These are phyloP conservation scores for Calephelis perditalis DNA, from an alignment of 2,888 invertebrate species.

Conservation along the genomic window DNA sequence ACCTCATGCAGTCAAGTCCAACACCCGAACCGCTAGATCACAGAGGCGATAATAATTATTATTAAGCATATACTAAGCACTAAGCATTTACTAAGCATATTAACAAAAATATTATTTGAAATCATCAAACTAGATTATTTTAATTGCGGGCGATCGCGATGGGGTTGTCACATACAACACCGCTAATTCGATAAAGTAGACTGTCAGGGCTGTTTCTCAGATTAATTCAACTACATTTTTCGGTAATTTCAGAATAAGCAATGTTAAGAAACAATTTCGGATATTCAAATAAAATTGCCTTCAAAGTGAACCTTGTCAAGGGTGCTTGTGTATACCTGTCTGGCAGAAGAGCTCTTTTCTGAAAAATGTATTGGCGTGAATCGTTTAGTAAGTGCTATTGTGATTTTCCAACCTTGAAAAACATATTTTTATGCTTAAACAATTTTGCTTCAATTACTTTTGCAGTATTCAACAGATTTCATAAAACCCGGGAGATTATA, in stretches of 20 bases:
- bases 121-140: not conserved
- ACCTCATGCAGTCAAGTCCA: too few relatives aligned
- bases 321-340: not conserved
- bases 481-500: too few relatives aligned
- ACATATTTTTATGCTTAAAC: not conserved
- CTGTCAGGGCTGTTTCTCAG: too few relatives aligned
- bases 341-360: not conserved
- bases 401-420: not conserved
- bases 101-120: not conserved
- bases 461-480: too few relatives aligned
- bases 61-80: too few relatives aligned
- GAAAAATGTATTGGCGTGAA: slow-evolving; percentile 1
- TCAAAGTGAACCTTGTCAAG: not conserved
- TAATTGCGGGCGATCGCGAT: not conserved
- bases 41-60: too few relatives aligned
- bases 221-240: too few relatives aligned
- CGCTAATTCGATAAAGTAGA: too few relatives aligned
- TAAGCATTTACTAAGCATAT: too few relatives aligned
- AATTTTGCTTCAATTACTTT: too few relatives aligned
- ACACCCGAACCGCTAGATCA: too few relatives aligned
- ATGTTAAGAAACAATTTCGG: not conserved
- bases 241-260: not conserved
- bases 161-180: too few relatives aligned
- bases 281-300: not conserved
- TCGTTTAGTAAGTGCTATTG: not conserved